Conservation (phyloP, 1,140 invertebrate genomes). For the Colletes gigas region DNA sequence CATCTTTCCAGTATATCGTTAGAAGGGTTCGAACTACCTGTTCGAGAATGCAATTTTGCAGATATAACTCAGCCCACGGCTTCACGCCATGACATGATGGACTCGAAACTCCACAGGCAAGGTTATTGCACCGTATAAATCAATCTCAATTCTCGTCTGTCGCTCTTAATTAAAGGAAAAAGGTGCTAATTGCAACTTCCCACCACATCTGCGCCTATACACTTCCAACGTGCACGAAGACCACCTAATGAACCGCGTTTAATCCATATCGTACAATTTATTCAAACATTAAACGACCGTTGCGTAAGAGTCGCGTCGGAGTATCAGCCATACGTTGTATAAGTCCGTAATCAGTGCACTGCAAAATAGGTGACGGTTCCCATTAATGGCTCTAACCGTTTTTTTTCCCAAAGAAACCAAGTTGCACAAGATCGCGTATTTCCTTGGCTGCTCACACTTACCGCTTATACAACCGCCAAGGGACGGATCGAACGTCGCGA, state of each 20-base stretch:
- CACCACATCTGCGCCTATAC: neutral
- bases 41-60: neutral
- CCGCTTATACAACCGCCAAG: neutral
- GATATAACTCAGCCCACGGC: neutral
- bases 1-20: neutral
- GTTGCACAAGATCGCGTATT: slow-evolving; percentile 37
- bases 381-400: slow-evolving; percentile 13
- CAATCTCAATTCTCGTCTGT: neutral
- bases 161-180: neutral
- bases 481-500: neutral
- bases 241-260: slow-evolving; percentile 6
- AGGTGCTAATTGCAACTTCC: neutral
- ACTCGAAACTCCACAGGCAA: neutral
- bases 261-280: slow-evolving; percentile 25
- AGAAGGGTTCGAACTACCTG: no score
- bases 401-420: no score
- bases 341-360: neutral
- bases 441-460: slow-evolving; percentile 10
- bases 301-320: slow-evolving; percentile 11
- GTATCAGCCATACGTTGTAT: slow-evolving; percentile 27
- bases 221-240: neutral
- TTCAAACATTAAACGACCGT: slow-evolving; percentile 36
- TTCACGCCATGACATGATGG: neutral
- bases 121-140: neutral
- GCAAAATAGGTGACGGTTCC: slow-evolving; percentile 14